Evolutionary conservation across 2,888 invertebrate genomes (phyloP), one percentile per base, ranked within the genome.

Genomic region (Sphaerophoria taeniata): DNA sequence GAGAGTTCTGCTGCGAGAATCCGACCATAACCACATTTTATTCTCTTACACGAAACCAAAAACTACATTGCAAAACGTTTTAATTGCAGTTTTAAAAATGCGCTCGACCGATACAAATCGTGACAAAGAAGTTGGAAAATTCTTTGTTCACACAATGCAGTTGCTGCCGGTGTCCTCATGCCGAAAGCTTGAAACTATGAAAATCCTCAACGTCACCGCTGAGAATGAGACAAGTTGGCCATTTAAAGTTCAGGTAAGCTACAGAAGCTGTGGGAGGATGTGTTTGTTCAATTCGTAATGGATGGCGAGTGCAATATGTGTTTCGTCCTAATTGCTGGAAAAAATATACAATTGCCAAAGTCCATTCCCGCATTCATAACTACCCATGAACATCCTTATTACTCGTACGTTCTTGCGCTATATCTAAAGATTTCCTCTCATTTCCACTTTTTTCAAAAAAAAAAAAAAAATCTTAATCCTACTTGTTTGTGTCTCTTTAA

Each of bases 101-200:
- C 93, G 93, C 87, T 92, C 93, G 53, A 90, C 91, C 74, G 93
- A 94, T 43, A 94, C 91, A 75, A 94, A 95, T 89, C 93, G 93
- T 69, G 95, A 95, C 89, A 94, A 94, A 89, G 93, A 93, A 84
- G 94, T 95, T 63, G 96, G 96, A 36, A 94, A 97, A 88, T 98
- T 98, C 93, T 95, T 97, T 6, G 92, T 98, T 70, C 99, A 99
- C 91, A 95, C 95, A n/a, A 94, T 98, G 93, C 98, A 98, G 92
- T 90, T 98, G 69, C 92, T 96, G 88, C 97, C 98, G 6, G 95
- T 96, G 87, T 93, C 94, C 89, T 95, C 95, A 74, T 97, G 97
- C 90, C 96, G 97, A 90, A 93, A 94, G 69, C 93, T 96, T 70
- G 92, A 92, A 88, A 91, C 91, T 36, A 91, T 91, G 90, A 92